A percentile compares a stretch with the other conserved stretches of the same genome.
Evolutionary conservation across 2,113 vertebrate species (phyloP).

Genomic region (Varanus salvator): DNA sequence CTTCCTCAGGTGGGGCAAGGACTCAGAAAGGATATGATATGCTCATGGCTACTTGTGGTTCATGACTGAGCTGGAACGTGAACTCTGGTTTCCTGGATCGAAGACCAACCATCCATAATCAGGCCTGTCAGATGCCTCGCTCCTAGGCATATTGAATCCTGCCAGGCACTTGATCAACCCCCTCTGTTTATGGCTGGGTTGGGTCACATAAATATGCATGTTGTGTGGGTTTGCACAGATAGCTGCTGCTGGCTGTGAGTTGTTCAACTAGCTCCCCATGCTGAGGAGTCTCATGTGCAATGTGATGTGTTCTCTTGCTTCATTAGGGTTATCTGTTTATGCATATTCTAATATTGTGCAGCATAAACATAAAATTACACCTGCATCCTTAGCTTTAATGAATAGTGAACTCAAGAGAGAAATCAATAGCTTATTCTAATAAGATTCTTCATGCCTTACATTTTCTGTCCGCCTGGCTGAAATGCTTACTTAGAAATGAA

Average conservation of each 20-base stretch:
- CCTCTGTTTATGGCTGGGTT: not conserved
- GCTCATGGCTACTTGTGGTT: not conserved
- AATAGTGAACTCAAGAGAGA: not conserved
- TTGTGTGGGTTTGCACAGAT: not conserved
- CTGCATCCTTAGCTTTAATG: not conserved
- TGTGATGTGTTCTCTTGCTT: not conserved
- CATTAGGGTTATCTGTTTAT: not conserved
- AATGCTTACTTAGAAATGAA: conserved; percentile 39
- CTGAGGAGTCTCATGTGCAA: not conserved
- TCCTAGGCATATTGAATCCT: not conserved
- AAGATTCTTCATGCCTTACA: not conserved
- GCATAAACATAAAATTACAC: conserved; percentile 10
- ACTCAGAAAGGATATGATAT: too few relatives aligned
- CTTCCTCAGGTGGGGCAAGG: not conserved
- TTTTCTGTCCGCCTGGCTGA: not conserved
- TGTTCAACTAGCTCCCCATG: not conserved
- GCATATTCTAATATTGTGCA: conserved; percentile 11
- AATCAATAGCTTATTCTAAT: not conserved
- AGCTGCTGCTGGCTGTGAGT: not conserved
- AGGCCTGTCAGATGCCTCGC: not conserved
- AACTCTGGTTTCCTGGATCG: not conserved
- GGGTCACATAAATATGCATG: not conserved
- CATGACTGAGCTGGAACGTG: not conserved
- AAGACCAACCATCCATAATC: not conserved
- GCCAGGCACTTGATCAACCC: too few relatives aligned